Base-by-base conservation (phyloP, 2,888 invertebrate genomes). In the Ochropacha duplaris region DNA sequence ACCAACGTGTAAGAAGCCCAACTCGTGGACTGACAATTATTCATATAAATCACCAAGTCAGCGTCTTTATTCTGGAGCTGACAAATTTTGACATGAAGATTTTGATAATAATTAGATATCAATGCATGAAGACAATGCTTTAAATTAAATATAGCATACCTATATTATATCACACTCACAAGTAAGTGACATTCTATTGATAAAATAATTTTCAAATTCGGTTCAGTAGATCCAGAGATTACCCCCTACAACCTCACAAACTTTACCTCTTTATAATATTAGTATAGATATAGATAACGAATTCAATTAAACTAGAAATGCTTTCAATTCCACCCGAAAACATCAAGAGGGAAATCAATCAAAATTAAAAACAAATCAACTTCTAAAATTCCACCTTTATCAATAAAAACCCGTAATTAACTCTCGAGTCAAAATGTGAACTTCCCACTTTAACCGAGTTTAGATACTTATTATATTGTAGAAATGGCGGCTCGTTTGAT, bases 11-110 rank as follows among this genome's bases (percentile, higher is more conserved):
- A 39, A n/a, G 39, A 16, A 9, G 39, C 39, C 8, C 0, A 39
- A 39, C 39, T 39, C 16, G 39, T 62, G 60, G 61, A 62, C 74
- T 79, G 77, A 76, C 81, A 83, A 83, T 83, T 83, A 83, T 84
- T 84, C 83, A 83, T 84, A 85, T 85, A 82, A 85, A 76, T 84
- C 79, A 74, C 72, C 72, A 79, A 82, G 77, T 78, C 39, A 8
- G 75, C 69, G 72, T 66, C 34, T 44, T 44, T 44, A 44, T n/a
- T 44, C 8, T 9, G 3, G 16, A n/a, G 19, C 44, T 44, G 19
- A 9, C 44, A 44, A 44, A 19, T 44, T 44, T 44, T 44, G 36
- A 55, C 50, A 54, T 28, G 49, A n/a, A n/a, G n/a, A n/a, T n/a
- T n/a, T n/a, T n/a, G n/a, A n/a, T n/a, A n/a, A n/a, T n/a, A n/a